These are phyloP conservation scores for Hoplias malabaricus DNA, from an alignment of 2,113 vertebrate genomes.

Conservation along the genomic window DNA sequence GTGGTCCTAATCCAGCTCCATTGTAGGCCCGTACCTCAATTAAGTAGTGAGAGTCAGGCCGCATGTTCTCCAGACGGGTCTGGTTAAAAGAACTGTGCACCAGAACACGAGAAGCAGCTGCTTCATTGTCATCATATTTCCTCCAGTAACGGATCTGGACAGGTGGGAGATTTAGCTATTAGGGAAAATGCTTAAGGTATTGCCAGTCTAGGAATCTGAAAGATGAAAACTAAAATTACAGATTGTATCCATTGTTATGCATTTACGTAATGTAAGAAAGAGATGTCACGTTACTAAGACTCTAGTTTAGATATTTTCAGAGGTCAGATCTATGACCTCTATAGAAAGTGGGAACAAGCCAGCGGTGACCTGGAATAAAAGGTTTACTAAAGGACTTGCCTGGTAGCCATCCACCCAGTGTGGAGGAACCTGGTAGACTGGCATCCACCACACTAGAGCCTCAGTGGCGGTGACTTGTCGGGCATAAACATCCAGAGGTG, in stretches of 20 bases:
- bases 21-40: slow-evolving; percentile 93
- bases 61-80: slow-evolving; percentile 88
- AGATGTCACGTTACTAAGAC: too few species aligned
- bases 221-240: not conserved
- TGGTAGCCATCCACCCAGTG: slow-evolving; percentile 94
- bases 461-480: slow-evolving; percentile 88
- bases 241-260: too few species aligned
- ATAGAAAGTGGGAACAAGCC: not conserved
- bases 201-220: not conserved
- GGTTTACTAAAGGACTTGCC: slow-evolving; percentile 67
- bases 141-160: slow-evolving; percentile 93
- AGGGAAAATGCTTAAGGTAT: not conserved
- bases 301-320: too few species aligned
- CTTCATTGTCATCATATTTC: slow-evolving; percentile 87
- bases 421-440: slow-evolving; percentile 75
- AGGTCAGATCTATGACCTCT: not conserved
- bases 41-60: slow-evolving; percentile 90
- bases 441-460: slow-evolving; percentile 91
- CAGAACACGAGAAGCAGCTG: slow-evolving; percentile 86
- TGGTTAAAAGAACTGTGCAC: slow-evolving; percentile 81
- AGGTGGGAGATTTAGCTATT: not conserved
- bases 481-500: slow-evolving; percentile 83
- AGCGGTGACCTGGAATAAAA: not conserved
- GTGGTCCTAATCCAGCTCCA: slow-evolving; percentile 88
- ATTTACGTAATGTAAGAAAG: too few species aligned